These are phyloP conservation scores for Helarctos malayanus DNA, from an alignment of 2,797 vertebrate genomes.

Conservation along the genomic window DNA sequence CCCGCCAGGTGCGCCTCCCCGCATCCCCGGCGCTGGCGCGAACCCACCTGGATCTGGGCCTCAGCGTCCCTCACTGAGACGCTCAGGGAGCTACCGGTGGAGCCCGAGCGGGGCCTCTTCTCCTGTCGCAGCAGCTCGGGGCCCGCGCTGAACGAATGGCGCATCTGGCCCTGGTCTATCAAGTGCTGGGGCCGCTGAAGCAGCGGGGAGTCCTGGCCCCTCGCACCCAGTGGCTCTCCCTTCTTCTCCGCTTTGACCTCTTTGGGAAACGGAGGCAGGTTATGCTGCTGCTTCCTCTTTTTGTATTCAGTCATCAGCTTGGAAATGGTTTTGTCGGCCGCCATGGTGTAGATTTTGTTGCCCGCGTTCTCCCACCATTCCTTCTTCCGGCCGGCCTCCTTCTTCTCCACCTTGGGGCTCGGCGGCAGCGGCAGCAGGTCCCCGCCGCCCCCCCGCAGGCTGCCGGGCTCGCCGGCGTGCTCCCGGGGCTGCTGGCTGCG, in stretches of 20 bases:
- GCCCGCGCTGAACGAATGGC: conserved; percentile 97
- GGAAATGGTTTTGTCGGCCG: conserved; percentile 96
- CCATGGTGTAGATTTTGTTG: conserved; percentile 97
- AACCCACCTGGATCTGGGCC: conserved; percentile 96
- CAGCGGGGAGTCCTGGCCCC: conserved; percentile 90
- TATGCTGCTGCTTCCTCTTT: conserved; percentile 95
- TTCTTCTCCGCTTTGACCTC: conserved; percentile 91
- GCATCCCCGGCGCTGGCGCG: fast-evolving
- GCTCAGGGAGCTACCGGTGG: conserved; percentile 95
- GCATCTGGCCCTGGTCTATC: conserved; percentile 95
- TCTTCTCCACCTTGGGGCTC: conserved; percentile 90
- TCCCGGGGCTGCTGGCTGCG: conserved; percentile 90
- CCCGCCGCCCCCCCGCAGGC: conserved; percentile 85
- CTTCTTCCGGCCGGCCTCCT: conserved; percentile 91
- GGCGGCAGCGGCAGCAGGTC: conserved; percentile 88
- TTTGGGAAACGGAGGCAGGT: conserved; percentile 93
- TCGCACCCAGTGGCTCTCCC: conserved; percentile 84
- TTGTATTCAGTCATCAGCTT: conserved; percentile 98
- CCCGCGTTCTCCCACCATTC: conserved; percentile 99
- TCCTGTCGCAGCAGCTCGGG: conserved; percentile 96
- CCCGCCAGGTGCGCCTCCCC: fast-evolving
- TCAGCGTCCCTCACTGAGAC: conserved; percentile 95
- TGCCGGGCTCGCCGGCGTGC: conserved; percentile 83
- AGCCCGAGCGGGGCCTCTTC: conserved; percentile 95
- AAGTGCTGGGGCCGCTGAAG: conserved; percentile 96